A percentile compares a stretch with the other conserved stretches of the same genome.
phyloP scores from a whole-genome alignment of 2,888 invertebrate species.

The Resseliella maxima region DNA sequence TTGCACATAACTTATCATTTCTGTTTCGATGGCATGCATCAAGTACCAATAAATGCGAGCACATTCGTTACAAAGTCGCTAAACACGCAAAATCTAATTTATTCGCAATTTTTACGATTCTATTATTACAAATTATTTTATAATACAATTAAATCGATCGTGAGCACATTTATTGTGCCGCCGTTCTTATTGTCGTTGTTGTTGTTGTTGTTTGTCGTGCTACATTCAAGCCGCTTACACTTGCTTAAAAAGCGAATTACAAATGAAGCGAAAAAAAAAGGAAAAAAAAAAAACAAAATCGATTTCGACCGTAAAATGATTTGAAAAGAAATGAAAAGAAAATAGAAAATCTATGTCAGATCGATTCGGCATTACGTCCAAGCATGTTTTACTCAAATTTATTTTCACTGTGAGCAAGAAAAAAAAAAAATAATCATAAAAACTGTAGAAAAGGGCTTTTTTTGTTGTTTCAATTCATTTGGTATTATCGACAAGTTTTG shows the following conservation, averaged over 20 bases:
- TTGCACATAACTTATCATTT: neutral
- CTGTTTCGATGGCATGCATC: neutral
- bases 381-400: neutral
- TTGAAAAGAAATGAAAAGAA: neutral
- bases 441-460: neutral
- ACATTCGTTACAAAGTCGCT: slow-evolving; percentile 11
- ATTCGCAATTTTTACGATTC: slow-evolving; percentile 39
- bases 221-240: neutral
- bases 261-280: neutral
- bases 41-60: neutral
- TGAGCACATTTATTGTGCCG: neutral
- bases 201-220: no score
- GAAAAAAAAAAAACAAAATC: neutral
- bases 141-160: slow-evolving; percentile 42
- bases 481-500: neutral
- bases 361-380: neutral
- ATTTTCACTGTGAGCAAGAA: neutral
- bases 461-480: neutral
- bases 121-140: slow-evolving; percentile 48
- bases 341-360: slow-evolving; percentile 21
- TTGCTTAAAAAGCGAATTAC: neutral
- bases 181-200: neutral
- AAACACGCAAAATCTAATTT: slow-evolving; percentile 33
- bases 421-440: neutral
- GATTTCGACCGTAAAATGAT: neutral